Percentiles rank a stretch among this genome's conserved stretches.
phyloP scores from a whole-genome alignment of 2,888 invertebrate genomes.

The Melinaea menophilus region DNA sequence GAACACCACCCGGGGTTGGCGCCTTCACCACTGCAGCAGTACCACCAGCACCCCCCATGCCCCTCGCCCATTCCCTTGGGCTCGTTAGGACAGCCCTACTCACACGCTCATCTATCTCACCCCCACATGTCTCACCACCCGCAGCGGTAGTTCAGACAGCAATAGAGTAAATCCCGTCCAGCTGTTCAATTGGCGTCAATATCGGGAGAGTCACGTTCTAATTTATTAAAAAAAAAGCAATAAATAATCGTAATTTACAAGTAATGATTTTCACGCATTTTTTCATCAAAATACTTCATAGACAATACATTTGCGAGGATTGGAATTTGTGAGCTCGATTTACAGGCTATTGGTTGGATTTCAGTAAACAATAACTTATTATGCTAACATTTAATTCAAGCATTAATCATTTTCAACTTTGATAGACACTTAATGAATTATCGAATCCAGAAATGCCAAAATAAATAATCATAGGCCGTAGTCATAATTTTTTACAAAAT shows the following conservation, averaged over 20 bases:
- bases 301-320: slow-evolving; percentile 47
- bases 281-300: slow-evolving; percentile 52
- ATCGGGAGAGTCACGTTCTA: slow-evolving; percentile 68
- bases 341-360: slow-evolving; percentile 33
- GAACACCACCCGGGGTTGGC: slow-evolving; percentile 81
- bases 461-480: slow-evolving; percentile 2
- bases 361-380: slow-evolving; percentile 23
- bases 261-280: slow-evolving; percentile 64
- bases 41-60: slow-evolving; percentile 85
- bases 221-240: slow-evolving; percentile 55
- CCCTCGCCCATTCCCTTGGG: slow-evolving; percentile 85
- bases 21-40: slow-evolving; percentile 82
- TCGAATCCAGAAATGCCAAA: slow-evolving; percentile 21
- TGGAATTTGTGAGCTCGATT: slow-evolving; percentile 40
- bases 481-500: slow-evolving; percentile 11
- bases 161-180: slow-evolving; percentile 49
- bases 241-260: slow-evolving; percentile 55
- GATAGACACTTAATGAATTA: slow-evolving; percentile 11
- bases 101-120: slow-evolving; percentile 78
- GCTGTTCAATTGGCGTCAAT: slow-evolving; percentile 38
- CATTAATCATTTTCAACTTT: too few species aligned
- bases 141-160: slow-evolving; percentile 84
- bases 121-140: slow-evolving; percentile 87
- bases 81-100: slow-evolving; percentile 72
- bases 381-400: too few species aligned